Evolutionary conservation across 2,113 vertebrate species (phyloP).

Genomic region (Muscicapa adusta): DNA sequence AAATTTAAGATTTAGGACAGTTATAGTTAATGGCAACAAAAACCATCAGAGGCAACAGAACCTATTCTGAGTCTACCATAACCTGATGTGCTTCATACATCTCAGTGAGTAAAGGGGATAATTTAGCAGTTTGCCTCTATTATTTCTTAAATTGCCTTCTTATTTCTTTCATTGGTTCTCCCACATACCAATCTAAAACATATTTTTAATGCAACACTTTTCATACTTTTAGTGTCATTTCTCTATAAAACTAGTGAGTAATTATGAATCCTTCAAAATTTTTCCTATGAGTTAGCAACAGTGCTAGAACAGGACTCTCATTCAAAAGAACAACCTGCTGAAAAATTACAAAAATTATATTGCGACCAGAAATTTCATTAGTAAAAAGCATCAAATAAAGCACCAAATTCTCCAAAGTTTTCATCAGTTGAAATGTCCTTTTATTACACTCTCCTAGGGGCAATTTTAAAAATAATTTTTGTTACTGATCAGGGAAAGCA

Average conservation of each 20-base stretch:
- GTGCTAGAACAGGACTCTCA: background rate
- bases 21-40: background rate
- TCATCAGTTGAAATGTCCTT: background rate
- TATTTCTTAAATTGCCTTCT: background rate
- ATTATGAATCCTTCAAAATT: background rate
- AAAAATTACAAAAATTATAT: background rate
- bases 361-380: background rate
- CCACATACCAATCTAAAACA: background rate
- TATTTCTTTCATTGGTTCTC: background rate
- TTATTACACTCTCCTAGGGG: background rate
- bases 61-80: background rate
- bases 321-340: background rate
- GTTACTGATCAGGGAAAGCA: background rate
- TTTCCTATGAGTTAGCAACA: background rate
- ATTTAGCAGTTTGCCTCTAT: background rate
- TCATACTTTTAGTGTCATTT: background rate
- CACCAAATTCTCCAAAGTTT: background rate
- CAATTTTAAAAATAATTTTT: background rate
- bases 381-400: background rate
- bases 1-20: background rate
- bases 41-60: background rate
- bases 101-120: background rate
- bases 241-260: background rate
- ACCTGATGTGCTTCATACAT: background rate
- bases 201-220: background rate